Evolutionary conservation across 1,140 invertebrate genomes (phyloP).

Genomic region (Lethrus apterus): DNA sequence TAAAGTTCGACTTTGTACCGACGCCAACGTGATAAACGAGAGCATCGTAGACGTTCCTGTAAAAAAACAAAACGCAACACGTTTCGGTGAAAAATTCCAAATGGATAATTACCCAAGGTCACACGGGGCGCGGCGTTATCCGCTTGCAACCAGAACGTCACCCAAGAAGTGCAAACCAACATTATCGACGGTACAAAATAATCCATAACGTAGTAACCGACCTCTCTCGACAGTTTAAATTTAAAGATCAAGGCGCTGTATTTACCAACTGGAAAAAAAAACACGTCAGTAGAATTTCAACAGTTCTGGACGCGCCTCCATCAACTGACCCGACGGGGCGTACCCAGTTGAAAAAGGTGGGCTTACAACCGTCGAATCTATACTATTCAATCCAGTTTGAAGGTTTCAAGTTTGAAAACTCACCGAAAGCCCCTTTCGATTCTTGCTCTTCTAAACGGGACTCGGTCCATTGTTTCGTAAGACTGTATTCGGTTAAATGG

Average conservation of each 20-base stretch:
- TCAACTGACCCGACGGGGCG: too few species aligned
- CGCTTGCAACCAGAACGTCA: conserved; percentile 83
- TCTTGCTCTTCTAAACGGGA: conserved; percentile 49
- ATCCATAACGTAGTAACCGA: conserved; percentile 84
- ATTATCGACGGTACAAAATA: conserved; percentile 85
- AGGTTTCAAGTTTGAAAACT: too few species aligned
- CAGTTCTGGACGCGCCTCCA: too few species aligned
- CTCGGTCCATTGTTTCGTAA: conserved; percentile 50
- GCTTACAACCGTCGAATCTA: too few species aligned
- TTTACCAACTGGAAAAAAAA: conserved; percentile 61
- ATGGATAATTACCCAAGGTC: conserved; percentile 54
- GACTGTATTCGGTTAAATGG: conserved; percentile 74
- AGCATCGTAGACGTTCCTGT: conserved; percentile 76
- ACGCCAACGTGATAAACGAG: conserved; percentile 78
- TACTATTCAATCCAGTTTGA: too few species aligned
- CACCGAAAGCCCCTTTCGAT: conserved; percentile 61
- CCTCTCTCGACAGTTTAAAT: conserved; percentile 69
- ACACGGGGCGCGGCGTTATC: conserved; percentile 77
- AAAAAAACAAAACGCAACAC: conserved; percentile 21
- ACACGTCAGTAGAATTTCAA: too few species aligned
- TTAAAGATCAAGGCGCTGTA: conserved; percentile 72
- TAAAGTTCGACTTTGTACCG: conserved; percentile 71
- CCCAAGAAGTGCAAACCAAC: conserved; percentile 83
- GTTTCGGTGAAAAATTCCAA: background rate
- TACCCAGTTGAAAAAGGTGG: too few species aligned